Evolutionary conservation across 2,888 invertebrate genomes (phyloP).

Genomic region (Drosophila meridiana): DNA sequence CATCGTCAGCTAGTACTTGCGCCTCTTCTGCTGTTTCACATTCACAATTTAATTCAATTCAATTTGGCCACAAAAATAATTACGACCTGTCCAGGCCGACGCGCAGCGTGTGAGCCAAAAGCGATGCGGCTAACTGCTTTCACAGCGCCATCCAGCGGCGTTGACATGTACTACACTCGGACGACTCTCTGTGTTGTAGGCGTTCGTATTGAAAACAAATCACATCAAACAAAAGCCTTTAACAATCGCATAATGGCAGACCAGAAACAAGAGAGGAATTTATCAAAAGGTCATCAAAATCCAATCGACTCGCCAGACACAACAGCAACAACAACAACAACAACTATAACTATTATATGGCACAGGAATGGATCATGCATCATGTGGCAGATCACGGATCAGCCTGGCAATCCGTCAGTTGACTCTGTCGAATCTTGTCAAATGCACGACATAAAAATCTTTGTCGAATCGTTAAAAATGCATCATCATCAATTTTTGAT

Average conservation of each 20-base stretch:
- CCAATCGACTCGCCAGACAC: slow-evolving; percentile 65
- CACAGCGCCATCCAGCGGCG: slow-evolving; percentile 62
- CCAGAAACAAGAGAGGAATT: slow-evolving; percentile 28
- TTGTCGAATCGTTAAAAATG: slow-evolving; percentile 77
- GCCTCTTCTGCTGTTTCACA: slow-evolving; percentile 43
- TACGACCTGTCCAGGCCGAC: slow-evolving; percentile 77
- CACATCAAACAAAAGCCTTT: slow-evolving; percentile 27
- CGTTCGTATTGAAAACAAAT: slow-evolving; percentile 43
- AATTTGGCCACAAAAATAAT: slow-evolving; percentile 80
- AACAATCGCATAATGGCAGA: slow-evolving; percentile 33
- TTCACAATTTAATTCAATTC: slow-evolving; percentile 77
- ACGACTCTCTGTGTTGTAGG: slow-evolving; percentile 23
- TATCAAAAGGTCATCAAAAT: slow-evolving; percentile 72
- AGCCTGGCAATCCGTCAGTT: slow-evolving; percentile 53
- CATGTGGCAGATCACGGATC: slow-evolving; percentile 22
- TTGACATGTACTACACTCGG: slow-evolving; percentile 64
- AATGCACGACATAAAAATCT: slow-evolving; percentile 74
- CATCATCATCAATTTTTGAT: slow-evolving; percentile 81
- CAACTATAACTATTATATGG: slow-evolving; percentile 4
- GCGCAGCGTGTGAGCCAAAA: slow-evolving; percentile 71
- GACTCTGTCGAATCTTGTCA: slow-evolving; percentile 69
- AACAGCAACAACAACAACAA: slow-evolving; percentile 13
- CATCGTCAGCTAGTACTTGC: slow-evolving; percentile 20
- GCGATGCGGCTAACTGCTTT: slow-evolving; percentile 14
- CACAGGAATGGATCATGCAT: slow-evolving; percentile 40